phyloP scores from a whole-genome alignment of 2,888 invertebrate species.

The Beris morrisii region DNA sequence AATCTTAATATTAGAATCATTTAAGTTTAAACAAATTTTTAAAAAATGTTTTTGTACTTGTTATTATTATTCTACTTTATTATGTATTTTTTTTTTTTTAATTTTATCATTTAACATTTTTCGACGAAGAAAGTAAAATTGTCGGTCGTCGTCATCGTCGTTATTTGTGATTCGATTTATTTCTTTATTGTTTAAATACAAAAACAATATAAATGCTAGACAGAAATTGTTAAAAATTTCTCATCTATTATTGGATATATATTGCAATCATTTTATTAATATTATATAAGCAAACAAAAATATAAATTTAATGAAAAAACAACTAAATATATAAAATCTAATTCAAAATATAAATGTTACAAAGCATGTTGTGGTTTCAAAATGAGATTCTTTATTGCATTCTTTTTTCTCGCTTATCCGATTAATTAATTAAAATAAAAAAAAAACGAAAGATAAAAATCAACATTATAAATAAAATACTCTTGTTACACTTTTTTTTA shows the following conservation, averaged over 20 bases:
- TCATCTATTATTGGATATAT: constrained; percentile 23
- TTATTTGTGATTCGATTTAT: constrained; percentile 36
- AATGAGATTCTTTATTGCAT: constrained; percentile 19
- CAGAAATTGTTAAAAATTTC: constrained; percentile 37
- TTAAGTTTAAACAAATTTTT: constrained; percentile 26
- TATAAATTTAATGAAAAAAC: constrained; percentile 30
- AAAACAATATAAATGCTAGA: constrained; percentile 33
- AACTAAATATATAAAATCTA: constrained; percentile 1
- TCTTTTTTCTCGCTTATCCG: constrained; percentile 5
- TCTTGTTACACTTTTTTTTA: constrained; percentile 34
- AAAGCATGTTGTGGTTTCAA: constrained; percentile 35
- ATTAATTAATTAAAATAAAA: constrained; percentile 8
- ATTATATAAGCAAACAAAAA: constrained; percentile 29
- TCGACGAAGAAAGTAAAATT: constrained; percentile 31
- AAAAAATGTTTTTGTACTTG: constrained; percentile 31
- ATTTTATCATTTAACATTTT: constrained; percentile 28
- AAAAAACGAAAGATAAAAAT: constrained; percentile 7
- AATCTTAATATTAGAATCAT: constrained; percentile 26
- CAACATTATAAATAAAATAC: constrained; percentile 33
- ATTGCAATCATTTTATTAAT: constrained; percentile 18
- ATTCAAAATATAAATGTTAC: constrained; percentile 12
- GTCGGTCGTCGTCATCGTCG: constrained; percentile 21
- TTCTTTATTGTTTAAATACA: constrained; percentile 15
- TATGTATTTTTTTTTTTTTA: constrained; percentile 33
- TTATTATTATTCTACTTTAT: constrained; percentile 34